Base-by-base conservation (phyloP, 2,888 invertebrate species). In the Atherix ibis region DNA sequence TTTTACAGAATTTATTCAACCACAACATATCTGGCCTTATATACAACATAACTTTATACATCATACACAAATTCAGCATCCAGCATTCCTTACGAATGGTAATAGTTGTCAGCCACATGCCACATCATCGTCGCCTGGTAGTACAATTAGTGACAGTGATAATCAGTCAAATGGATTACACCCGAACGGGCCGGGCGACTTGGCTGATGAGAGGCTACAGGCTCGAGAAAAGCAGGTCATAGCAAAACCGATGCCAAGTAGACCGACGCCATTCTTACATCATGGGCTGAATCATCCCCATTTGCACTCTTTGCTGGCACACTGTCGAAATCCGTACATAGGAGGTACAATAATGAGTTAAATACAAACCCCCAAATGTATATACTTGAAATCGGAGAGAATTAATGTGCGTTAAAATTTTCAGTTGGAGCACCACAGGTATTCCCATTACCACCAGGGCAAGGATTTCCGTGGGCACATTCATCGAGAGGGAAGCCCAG, bases 401-500 rank as follows among this genome's bases (percentile, higher is more conserved):
- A 27, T 32, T 28, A 19, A 18, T 12, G 2, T 13, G n/a, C 13
- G 14, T n/a, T 18, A 31, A 14, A 27, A 27, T 8, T 34, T 24
- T 13, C 26, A 70, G 51, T 68, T 49, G 62, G 59, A 34, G 61
- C 44, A 18, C 44, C 72, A 1, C 71, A 72, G 58, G 72, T 72
- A 25, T 72, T 72, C 44, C 72, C 72, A 9, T 52, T 72, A 22
- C 71, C 72, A 1, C 62, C 62, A 22, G 73, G 73, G 2, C 62
- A 62, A 49, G 62, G 62, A 0, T 88, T 89, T 53, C 88, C 89
- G 8, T 89, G 89, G 89, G 85, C 88, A 26, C 82, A 84, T 52
- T 84, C 84, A 55, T 80, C 85, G 17, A 68, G 88, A 58, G 88
- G 89, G 52, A 89, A 94, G 56, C 94, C 94, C 0, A 71, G 95